Conservation (phyloP, 2,113 vertebrate genomes). For the pig (Sus scrofa) region DNA sequence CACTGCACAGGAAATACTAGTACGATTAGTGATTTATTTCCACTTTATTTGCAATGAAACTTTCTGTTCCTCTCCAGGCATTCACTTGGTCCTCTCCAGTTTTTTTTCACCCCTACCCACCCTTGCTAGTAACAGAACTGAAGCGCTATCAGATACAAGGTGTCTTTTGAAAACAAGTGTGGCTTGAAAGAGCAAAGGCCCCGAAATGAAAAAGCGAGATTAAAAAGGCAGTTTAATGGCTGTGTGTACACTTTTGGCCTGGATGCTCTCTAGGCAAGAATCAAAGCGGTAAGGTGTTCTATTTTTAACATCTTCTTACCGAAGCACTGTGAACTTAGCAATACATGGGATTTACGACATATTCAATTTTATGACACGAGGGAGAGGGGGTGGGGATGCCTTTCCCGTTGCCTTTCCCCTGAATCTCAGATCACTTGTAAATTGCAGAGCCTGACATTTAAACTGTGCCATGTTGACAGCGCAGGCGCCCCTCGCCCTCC, state of each 20-base stretch:
- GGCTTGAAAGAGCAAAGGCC: conserved; percentile 2
- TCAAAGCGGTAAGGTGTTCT: conserved; percentile 1
- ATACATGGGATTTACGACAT: conserved; percentile 6
- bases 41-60: conserved; percentile 46
- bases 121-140: conserved; percentile 23
- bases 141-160: neutral
- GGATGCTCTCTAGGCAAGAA: neutral
- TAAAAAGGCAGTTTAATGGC: conserved; percentile 48
- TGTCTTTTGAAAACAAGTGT: conserved; percentile 28
- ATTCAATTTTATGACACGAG: conserved; percentile 7
- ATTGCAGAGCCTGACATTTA: conserved; percentile 66
- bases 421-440: conserved; percentile 66
- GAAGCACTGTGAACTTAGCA: conserved; percentile 28
- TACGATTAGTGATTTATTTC: neutral
- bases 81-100: neutral
- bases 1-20: neutral
- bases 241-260: neutral
- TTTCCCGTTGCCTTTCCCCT: conserved; percentile 38
- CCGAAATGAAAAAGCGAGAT: neutral
- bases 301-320: conserved; percentile 47
- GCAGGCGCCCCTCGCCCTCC: neutral
- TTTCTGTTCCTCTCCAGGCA: neutral
- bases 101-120: neutral
- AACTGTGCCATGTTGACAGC: neutral
- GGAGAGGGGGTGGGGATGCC: neutral